Conservation (phyloP, 1,140 invertebrate genomes). For the Piezodorus guildinii region DNA sequence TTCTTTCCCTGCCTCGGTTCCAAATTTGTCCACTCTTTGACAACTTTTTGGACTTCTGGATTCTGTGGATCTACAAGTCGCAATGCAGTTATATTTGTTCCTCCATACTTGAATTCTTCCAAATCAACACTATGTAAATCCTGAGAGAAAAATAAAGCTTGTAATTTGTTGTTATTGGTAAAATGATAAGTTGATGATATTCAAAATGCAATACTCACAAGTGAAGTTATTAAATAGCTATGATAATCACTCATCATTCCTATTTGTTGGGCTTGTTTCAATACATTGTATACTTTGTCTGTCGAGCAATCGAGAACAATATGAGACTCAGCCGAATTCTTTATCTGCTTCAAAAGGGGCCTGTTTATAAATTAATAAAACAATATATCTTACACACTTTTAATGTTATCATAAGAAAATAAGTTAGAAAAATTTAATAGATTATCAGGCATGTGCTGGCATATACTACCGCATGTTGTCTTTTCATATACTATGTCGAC, state of each 20-base stretch:
- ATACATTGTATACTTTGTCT: constrained; percentile 67
- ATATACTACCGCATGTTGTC: too few relatives aligned
- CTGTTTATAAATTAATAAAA: constrained; percentile 39
- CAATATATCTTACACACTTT: neutral
- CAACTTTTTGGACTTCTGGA: constrained; percentile 53
- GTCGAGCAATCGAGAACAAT: constrained; percentile 85
- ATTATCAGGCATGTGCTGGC: too few relatives aligned
- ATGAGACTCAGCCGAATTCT: constrained; percentile 77
- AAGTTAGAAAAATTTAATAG: too few relatives aligned
- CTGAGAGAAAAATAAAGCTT: constrained; percentile 36
- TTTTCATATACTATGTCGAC: too few relatives aligned
- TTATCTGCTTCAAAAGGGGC: constrained; percentile 79
- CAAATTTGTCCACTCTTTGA: constrained; percentile 64
- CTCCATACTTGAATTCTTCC: constrained; percentile 86
- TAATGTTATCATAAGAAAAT: too few relatives aligned
- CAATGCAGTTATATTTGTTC: constrained; percentile 85
- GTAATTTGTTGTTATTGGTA: neutral
- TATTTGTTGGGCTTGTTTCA: constrained; percentile 88
- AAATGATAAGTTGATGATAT: neutral
- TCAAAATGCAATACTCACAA: constrained; percentile 44
- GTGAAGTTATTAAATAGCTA: constrained; percentile 79
- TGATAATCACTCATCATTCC: constrained; percentile 91
- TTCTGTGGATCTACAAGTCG: constrained; percentile 68
- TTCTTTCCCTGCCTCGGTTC: constrained; percentile 51
- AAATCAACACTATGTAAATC: constrained; percentile 81